Evolutionary conservation across 2,113 vertebrate genomes (phyloP).

Genomic region (Sminthopsis crassicaudata): DNA sequence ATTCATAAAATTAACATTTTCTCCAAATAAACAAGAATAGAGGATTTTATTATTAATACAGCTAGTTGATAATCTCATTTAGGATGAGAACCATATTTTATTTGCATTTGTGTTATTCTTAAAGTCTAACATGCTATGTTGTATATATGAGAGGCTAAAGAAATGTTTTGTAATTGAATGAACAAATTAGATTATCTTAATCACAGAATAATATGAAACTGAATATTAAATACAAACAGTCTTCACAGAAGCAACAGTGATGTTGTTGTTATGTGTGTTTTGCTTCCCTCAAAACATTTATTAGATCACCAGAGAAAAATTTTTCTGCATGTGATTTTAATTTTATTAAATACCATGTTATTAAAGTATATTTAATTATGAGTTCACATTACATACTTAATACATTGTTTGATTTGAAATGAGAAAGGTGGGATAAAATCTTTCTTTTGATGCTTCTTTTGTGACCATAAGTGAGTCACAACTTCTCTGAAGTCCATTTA

Average conservation of each 20-base stretch:
- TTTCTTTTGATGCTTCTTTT: background rate
- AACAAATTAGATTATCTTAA: background rate
- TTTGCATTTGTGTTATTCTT: background rate
- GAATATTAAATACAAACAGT: background rate
- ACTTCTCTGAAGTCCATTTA: background rate
- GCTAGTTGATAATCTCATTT: background rate
- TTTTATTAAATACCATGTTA: background rate
- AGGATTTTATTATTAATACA: background rate
- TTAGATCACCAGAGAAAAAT: background rate
- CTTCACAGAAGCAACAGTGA: background rate
- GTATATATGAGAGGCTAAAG: background rate
- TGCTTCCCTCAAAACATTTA: background rate
- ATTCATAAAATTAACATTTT: background rate
- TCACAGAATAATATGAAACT: background rate
- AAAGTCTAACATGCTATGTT: background rate
- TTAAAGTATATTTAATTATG: background rate
- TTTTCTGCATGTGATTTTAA: background rate
- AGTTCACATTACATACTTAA: background rate
- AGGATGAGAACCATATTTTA: background rate
- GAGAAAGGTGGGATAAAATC: background rate
- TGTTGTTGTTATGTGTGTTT: background rate
- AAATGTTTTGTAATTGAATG: background rate
- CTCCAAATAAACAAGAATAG: slow-evolving; percentile 11
- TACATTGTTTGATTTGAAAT: background rate
- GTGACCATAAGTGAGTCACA: background rate